phyloP scores from a whole-genome alignment of 2,113 vertebrate species.

The Leptobrachium leishanense region DNA sequence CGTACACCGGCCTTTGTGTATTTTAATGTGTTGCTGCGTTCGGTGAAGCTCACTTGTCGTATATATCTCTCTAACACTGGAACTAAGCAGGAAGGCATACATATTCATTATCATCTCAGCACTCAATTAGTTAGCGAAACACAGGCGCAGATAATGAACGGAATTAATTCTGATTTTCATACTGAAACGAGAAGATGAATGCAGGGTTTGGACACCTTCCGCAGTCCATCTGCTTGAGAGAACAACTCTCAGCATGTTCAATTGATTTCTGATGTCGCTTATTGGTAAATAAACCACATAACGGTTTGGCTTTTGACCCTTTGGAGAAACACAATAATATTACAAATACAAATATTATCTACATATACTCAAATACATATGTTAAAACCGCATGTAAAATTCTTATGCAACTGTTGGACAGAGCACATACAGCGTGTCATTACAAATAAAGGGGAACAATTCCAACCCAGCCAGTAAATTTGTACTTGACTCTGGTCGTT shows the following conservation, averaged over 20 bases:
- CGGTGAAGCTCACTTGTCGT: conserved; percentile 32
- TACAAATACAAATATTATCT: no score
- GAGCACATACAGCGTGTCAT: no score
- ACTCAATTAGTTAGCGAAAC: conserved; percentile 65
- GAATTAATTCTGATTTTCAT: conserved; percentile 66
- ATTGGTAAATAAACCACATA: no score
- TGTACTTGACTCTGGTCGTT: no score
- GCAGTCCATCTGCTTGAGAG: not conserved
- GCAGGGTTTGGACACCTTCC: not conserved
- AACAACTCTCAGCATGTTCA: not conserved
- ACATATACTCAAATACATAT: no score
- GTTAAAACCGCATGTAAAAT: no score
- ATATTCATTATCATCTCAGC: conserved; percentile 69
- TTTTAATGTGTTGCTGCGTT: conserved; percentile 23
- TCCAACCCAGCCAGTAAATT: no score
- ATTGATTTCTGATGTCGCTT: no score
- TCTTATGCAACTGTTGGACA: no score
- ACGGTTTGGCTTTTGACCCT: no score
- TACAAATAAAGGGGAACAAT: no score
- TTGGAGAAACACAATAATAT: no score
- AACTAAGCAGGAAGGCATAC: conserved; percentile 54
- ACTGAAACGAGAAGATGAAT: conserved; percentile 56
- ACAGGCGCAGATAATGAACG: conserved; percentile 59
- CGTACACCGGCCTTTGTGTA: not conserved
- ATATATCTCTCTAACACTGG: conserved; percentile 51